These are phyloP conservation scores for Netelia inedita DNA, from an alignment of 2,888 invertebrate species.

Conservation along the genomic window DNA sequence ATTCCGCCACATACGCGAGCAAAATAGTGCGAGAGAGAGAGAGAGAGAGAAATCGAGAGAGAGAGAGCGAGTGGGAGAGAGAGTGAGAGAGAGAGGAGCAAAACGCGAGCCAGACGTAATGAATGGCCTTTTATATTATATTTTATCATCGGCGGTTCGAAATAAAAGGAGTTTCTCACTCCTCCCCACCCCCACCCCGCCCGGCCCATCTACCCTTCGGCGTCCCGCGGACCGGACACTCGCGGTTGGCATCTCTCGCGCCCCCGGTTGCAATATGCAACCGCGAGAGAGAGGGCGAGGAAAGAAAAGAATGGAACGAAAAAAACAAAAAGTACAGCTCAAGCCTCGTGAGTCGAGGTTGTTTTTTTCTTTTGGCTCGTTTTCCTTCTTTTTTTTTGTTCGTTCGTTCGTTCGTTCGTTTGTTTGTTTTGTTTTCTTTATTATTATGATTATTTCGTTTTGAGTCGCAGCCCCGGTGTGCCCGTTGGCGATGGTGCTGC, in stretches of 20 bases:
- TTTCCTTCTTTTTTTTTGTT: conserved; percentile 14
- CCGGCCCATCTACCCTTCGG: conserved; percentile 18
- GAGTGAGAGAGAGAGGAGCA: conserved; percentile 10
- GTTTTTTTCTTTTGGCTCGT: conserved; percentile 81
- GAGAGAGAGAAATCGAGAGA: conserved; percentile 10
- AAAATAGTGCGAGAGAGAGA: conserved; percentile 12
- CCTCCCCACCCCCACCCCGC: conserved; percentile 26
- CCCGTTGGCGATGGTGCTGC: conserved; percentile 75
- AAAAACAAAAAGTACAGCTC: conserved; percentile 22
- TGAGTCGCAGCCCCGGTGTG: conserved; percentile 2
- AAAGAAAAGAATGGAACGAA: conserved; percentile 60
- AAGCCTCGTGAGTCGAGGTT: conserved; percentile 72
- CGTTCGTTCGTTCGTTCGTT: too few species aligned
- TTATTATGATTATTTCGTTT: conserved; percentile 16
- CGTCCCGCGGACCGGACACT: conserved; percentile 37
- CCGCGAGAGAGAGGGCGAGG: conserved; percentile 30
- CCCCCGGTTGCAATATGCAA: conserved; percentile 64
- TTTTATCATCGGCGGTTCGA: conserved; percentile 72
- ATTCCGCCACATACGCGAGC: conserved; percentile 23
- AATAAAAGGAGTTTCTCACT: conserved; percentile 70
- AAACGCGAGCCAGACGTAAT: conserved; percentile 71
- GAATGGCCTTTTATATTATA: conserved; percentile 79
- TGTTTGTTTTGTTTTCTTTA: too few species aligned
- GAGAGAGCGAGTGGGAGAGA: background rate
- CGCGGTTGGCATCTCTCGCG: conserved; percentile 38